phyloP scores from a whole-genome alignment of 2,888 invertebrate species.

The Ophion obscuratus region DNA sequence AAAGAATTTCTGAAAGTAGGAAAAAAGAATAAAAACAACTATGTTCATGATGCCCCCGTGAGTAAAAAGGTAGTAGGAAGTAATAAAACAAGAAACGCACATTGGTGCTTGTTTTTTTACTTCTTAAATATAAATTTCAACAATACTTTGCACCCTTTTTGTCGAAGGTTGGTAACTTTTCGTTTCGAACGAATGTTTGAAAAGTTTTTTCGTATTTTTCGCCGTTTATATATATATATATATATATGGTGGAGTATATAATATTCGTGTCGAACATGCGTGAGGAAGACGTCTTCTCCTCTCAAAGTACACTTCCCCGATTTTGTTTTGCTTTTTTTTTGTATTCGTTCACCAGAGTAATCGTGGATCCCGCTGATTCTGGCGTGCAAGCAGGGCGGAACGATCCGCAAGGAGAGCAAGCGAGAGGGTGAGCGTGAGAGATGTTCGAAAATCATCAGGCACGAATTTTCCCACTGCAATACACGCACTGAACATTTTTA shows the following conservation, averaged over 20 bases:
- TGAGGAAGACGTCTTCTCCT: slow-evolving; percentile 55
- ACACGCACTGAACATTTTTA: slow-evolving; percentile 32
- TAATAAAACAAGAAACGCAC: no score
- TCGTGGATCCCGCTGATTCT: slow-evolving; percentile 46
- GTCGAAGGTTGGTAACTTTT: no score
- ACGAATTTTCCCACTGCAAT: slow-evolving; percentile 43
- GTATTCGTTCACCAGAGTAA: slow-evolving; percentile 17
- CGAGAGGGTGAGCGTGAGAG: background rate
- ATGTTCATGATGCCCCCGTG: no score
- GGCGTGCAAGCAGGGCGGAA: slow-evolving; percentile 28
- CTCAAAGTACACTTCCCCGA: slow-evolving; percentile 32
- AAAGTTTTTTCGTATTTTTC: no score
- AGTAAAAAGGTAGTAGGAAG: no score
- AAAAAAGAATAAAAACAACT: no score
- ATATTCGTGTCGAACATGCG: slow-evolving; percentile 41
- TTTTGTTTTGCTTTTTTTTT: slow-evolving; percentile 6
- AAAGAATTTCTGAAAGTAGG: no score
- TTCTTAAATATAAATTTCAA: no score
- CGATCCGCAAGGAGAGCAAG: background rate
- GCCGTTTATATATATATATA: background rate
- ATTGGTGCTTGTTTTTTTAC: no score
- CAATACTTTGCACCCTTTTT: no score
- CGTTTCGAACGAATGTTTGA: no score
- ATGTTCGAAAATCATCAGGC: slow-evolving; percentile 32
- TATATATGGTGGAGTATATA: slow-evolving; percentile 4